Evolutionary conservation across 2,113 vertebrate species (phyloP), one percentile per base, ranked within the genome.

Genomic region (Nycticorax nycticorax): DNA sequence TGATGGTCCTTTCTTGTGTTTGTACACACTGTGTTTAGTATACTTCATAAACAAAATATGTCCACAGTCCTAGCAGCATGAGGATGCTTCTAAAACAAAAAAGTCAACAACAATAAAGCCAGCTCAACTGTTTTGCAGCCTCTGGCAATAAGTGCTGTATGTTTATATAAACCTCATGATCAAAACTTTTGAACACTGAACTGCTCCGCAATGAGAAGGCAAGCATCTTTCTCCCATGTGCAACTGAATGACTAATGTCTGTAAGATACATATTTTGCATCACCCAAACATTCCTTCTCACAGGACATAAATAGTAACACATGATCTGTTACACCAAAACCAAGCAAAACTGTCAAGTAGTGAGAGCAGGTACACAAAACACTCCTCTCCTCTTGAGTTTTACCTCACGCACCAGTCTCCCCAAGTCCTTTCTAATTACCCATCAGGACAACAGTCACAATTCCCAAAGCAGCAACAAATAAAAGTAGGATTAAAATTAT

Each of bases 341-440:
- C 28, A 63, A 74, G 33, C 50, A 64, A 79, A 26, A 64, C 13
- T 71, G 59, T 1, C 0, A 0, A 75, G 27, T 9, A 30, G 19
- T 24, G 28, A 66, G 10, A 78, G 14, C 50, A 62, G 22, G 17
- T 53, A 84, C 21, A 63, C 32, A 67, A 81, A 89, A 53, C 53
- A 59, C 22, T 88, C 39, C 27, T 33, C 27, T 35, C 18, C 27
- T 50, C 20, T 0, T 0, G 2, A 33, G 35, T 56, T 85, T 27
- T 50, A 79, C 66, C 60, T 53, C 41, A 55, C 1, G 7, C 18
- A 8, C 10, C 23, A 16, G 15, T 33, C 43, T 50, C 43, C 28
- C 30, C 14, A 11, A 3, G n/a, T 84, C 43, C 66, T 52, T 82
- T 48, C 57, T n/a, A 69, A 78, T 35, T 35, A 60, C 7, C 37